Evolutionary conservation across 64 coral and sea anemone species (phyloP).

Genomic region (Stichodactyla mertensii): DNA sequence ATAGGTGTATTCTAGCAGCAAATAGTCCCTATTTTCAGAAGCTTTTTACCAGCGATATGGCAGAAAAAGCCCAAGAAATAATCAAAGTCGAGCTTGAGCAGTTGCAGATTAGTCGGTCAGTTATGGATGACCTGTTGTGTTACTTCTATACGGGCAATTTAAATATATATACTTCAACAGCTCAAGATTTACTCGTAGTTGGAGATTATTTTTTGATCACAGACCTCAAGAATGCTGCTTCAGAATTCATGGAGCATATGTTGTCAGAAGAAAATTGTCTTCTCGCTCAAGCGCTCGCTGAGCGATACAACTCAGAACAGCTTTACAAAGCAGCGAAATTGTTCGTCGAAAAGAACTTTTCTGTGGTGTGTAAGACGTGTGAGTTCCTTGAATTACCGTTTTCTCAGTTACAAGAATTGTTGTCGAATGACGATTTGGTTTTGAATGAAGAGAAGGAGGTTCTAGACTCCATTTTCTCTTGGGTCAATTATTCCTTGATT

Average conservation of each 20-base stretch:
- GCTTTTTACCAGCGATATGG: slow-evolving; percentile 9
- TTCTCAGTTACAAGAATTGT: slow-evolving; percentile 18
- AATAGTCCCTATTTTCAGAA: slow-evolving; percentile 39
- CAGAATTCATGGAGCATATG: slow-evolving; percentile 20
- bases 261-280: slow-evolving; percentile 18
- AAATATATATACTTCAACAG: neutral
- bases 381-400: neutral
- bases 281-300: slow-evolving; percentile 8
- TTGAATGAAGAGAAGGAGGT: slow-evolving; percentile 25
- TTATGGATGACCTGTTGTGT: slow-evolving; percentile 14
- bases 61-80: slow-evolving; percentile 25
- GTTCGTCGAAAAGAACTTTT: slow-evolving; percentile 31
- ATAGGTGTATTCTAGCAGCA: slow-evolving; percentile 25
- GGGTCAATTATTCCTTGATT: slow-evolving; percentile 4
- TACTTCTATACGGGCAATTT: slow-evolving; percentile 25
- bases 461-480: slow-evolving; percentile 9
- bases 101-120: neutral
- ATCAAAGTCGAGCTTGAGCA: neutral
- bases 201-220: slow-evolving; percentile 31
- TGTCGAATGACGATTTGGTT: slow-evolving; percentile 46
- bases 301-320: neutral
- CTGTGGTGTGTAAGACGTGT: neutral
- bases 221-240: slow-evolving; percentile 16
- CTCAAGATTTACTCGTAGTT: slow-evolving; percentile 8
- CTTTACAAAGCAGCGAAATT: slow-evolving; percentile 4